Base-by-base conservation (phyloP, 1,140 invertebrate genomes). In the Rhagoletis zephyria region DNA sequence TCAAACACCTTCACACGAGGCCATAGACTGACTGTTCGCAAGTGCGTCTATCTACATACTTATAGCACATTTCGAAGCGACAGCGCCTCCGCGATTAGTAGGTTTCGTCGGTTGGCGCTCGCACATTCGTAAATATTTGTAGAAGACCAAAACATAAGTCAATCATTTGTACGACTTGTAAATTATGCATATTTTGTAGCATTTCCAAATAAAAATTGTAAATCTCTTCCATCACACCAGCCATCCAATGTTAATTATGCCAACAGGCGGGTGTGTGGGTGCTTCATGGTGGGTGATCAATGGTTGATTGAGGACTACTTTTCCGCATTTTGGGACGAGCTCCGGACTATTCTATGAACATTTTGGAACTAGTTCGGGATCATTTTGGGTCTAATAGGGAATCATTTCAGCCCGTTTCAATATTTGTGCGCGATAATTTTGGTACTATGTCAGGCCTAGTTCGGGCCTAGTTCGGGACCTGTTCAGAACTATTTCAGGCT, bases 101-200 rank as follows among this genome's bases (percentile, higher is more conserved):
- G 16, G 5, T 19, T 30, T 56, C 74, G 70, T 70, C 40, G 65
- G n/a, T 42, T 19, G 48, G 42, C 6, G 5, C 74, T 81, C 19
- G 12, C 42, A 56, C 48, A 30, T 48, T 81, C 74, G 74, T 81
- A 30, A 81, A 81, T 81, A 81, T 81, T 81, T 81, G 74, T 81
- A 30, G 48, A 56, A 81, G 30, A 81, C n/a, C 87, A 65, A 67
- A 85, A 85, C 81, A 87, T 63, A 74, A 87, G 81, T 87, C 87
- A 87, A 87, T 87, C 87, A 87, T 87, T 85, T 87, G 87, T 85
- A 59, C 87, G 56, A 45, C 48, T 70, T 42, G 63, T 87, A 85
- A 87, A 85, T 87, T 87, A 30, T 85, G 19, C 42, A 87, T 85
- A 87, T 87, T 85, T 85, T 85, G 2, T 56, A 19, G 74, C 10